Conservation (phyloP, 1,140 invertebrate genomes). For the Epicauta chinensis region DNA sequence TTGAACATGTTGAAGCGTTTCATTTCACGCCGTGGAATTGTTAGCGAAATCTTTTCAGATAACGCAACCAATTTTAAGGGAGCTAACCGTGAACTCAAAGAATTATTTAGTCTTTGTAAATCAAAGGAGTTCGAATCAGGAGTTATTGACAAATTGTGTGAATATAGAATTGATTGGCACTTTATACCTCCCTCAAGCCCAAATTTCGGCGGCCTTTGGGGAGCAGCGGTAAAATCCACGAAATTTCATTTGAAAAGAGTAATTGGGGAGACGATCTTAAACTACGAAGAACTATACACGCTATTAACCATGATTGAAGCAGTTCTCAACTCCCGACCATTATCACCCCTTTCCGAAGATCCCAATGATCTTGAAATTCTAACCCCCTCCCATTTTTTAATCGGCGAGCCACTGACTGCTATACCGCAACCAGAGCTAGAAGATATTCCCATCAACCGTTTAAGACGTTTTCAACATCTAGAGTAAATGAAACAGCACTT, state of each 20-base stretch:
- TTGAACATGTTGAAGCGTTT: constrained; percentile 38
- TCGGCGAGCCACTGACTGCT: constrained; percentile 26
- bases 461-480: constrained; percentile 26
- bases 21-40: constrained; percentile 24
- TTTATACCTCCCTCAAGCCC: constrained; percentile 1
- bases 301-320: constrained; percentile 12
- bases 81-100: not conserved
- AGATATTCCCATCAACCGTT: constrained; percentile 11
- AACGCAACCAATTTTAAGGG: constrained; percentile 1
- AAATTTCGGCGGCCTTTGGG: constrained; percentile 8
- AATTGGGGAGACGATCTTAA: constrained; percentile 12
- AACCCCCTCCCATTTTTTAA: constrained; percentile 34
- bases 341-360: constrained; percentile 22
- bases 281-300: constrained; percentile 22
- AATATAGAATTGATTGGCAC: constrained; percentile 1
- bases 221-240: not conserved
- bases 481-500: constrained; percentile 33
- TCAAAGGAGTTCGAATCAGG: not conserved
- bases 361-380: constrained; percentile 27
- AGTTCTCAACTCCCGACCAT: not conserved
- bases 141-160: not conserved
- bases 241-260: constrained; percentile 9
- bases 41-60: not conserved
- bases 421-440: constrained; percentile 29
- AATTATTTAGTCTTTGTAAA: not conserved